phyloP scores from a whole-genome alignment of 2,113 vertebrate genomes.

The Macrotus californicus region DNA sequence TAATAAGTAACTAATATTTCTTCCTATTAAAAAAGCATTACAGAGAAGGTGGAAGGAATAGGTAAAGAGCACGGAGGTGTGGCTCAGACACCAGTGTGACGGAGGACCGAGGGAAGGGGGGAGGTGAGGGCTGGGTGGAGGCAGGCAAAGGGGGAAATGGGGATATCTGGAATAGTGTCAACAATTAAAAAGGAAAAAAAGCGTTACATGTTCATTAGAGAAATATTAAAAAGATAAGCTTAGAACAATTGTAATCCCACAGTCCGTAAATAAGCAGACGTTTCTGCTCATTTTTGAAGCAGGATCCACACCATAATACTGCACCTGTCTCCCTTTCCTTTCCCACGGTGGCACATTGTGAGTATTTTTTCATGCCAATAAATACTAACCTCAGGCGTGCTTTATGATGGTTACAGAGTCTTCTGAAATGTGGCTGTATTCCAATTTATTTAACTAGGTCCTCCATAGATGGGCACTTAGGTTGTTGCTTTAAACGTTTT shows the following conservation, averaged over 20 bases:
- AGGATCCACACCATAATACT: background rate
- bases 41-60: too few relatives aligned
- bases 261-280: background rate
- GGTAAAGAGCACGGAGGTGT: too few relatives aligned
- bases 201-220: background rate
- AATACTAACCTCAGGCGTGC: background rate
- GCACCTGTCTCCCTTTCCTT: background rate
- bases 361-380: background rate
- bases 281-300: background rate
- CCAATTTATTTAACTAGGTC: background rate
- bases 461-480: background rate
- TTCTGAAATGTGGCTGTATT: background rate
- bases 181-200: too few relatives aligned
- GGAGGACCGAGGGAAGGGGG: too few relatives aligned
- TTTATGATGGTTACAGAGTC: background rate
- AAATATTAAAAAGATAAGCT: background rate
- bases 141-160: too few relatives aligned
- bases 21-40: background rate
- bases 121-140: too few relatives aligned
- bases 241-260: background rate
- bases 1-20: background rate
- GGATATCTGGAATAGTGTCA: too few relatives aligned
- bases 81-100: too few relatives aligned
- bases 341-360: background rate
- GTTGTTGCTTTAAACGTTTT: constrained; percentile 4